A percentile compares a stretch with the other conserved stretches of the same genome.
phyloP scores from a whole-genome alignment of 2,797 vertebrate genomes.

The Momotus momota region DNA sequence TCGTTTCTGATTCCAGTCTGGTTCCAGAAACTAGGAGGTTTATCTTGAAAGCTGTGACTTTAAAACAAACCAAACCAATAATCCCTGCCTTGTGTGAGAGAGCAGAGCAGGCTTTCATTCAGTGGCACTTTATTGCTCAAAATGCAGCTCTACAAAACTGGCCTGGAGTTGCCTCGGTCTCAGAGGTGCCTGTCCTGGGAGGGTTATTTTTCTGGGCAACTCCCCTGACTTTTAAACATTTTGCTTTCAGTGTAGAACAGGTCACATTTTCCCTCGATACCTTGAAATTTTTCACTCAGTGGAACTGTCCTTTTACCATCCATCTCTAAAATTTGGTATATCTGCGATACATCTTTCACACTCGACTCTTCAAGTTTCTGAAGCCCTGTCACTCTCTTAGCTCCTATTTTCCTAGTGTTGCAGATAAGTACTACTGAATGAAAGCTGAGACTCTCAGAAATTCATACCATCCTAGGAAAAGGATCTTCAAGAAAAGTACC shows the following conservation, averaged over 20 bases:
- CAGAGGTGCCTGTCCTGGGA: background rate
- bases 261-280: background rate
- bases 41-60: background rate
- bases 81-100: accelerated
- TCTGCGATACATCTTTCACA: background rate
- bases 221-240: background rate
- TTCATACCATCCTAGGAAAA: background rate
- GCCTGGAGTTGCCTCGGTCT: background rate
- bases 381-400: background rate
- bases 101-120: background rate
- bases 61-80: background rate
- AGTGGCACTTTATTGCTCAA: background rate
- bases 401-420: background rate
- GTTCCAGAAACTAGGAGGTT: background rate
- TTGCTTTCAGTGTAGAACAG: background rate
- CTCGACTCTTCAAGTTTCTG: background rate
- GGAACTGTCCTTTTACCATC: background rate
- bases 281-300: background rate
- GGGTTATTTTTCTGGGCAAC: background rate
- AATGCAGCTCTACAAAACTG: background rate
- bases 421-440: background rate
- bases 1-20: background rate
- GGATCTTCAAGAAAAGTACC: background rate
- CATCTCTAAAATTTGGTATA: background rate
- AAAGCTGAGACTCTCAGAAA: background rate